Conservation (phyloP, 2,113 vertebrate genomes). For the Perccottus glenii region DNA sequence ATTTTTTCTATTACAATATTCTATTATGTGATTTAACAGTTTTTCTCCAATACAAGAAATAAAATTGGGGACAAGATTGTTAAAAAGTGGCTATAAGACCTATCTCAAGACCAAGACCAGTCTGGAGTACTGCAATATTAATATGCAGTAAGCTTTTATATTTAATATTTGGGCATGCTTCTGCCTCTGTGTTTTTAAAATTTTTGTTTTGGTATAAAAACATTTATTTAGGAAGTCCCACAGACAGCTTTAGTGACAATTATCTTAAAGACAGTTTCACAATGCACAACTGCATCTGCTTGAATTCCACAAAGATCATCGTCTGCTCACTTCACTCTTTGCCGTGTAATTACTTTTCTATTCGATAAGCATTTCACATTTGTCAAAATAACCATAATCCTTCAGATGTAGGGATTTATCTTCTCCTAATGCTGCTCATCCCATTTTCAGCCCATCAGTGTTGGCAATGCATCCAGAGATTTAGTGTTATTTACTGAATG, state of each 20-base stretch:
- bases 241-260: background rate
- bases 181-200: no score
- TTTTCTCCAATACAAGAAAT: no score
- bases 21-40: no score
- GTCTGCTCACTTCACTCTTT: slow-evolving; percentile 72
- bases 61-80: no score
- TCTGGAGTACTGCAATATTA: no score
- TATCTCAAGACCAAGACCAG: no score
- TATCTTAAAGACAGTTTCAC: slow-evolving; percentile 40
- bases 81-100: no score
- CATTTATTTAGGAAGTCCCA: background rate
- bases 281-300: slow-evolving; percentile 27
- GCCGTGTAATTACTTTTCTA: slow-evolving; percentile 74
- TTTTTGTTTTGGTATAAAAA: background rate
- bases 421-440: slow-evolving; percentile 75
- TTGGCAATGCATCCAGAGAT: slow-evolving; percentile 63
- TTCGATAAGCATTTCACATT: slow-evolving; percentile 70
- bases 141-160: no score
- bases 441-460: slow-evolving; percentile 74
- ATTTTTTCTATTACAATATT: no score
- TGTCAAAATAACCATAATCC: slow-evolving; percentile 77
- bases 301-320: slow-evolving; percentile 54
- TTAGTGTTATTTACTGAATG: slow-evolving; percentile 69
- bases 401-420: slow-evolving; percentile 77
- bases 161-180: background rate